Conservation (phyloP, 2,888 invertebrate genomes). For the Imbricaverruca yamaguchii region DNA sequence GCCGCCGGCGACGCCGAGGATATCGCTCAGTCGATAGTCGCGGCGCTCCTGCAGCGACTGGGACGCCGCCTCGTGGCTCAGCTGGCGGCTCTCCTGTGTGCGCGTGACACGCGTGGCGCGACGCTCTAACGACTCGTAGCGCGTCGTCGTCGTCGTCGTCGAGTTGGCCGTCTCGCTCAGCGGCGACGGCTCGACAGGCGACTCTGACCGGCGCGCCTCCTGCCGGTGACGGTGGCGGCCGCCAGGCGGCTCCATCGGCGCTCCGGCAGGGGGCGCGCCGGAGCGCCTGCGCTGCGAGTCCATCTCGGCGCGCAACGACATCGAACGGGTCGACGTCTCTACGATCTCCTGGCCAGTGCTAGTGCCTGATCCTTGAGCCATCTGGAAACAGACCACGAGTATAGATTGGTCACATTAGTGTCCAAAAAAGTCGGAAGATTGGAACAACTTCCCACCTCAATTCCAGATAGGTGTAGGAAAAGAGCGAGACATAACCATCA, state of each 20-base stretch:
- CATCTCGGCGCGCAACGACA: background rate
- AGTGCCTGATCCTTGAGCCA: background rate
- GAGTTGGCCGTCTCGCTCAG: no score
- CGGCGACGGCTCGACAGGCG: background rate
- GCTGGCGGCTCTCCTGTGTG: conserved; percentile 61
- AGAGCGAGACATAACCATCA: no score
- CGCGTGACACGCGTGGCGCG: conserved; percentile 59
- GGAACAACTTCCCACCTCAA: no score
- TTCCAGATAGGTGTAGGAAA: no score
- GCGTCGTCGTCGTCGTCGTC: background rate
- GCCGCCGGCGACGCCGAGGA: background rate
- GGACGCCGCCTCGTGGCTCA: conserved; percentile 28
- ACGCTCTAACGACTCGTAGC: conserved; percentile 38
- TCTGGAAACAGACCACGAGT: background rate
- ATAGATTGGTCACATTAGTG: background rate
- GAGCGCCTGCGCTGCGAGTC: background rate
- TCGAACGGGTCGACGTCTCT: background rate
- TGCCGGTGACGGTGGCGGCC: background rate
- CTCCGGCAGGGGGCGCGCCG: background rate
- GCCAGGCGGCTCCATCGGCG: background rate
- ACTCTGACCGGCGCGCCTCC: background rate
- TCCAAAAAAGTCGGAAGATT: no score
- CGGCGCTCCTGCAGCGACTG: conserved; percentile 28
- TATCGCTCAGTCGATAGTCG: conserved; percentile 28
- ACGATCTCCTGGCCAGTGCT: background rate